Evolutionary conservation across 2,888 invertebrate species (phyloP), one percentile per base, ranked within the genome.

Genomic region (Mellilla xanthometata): DNA sequence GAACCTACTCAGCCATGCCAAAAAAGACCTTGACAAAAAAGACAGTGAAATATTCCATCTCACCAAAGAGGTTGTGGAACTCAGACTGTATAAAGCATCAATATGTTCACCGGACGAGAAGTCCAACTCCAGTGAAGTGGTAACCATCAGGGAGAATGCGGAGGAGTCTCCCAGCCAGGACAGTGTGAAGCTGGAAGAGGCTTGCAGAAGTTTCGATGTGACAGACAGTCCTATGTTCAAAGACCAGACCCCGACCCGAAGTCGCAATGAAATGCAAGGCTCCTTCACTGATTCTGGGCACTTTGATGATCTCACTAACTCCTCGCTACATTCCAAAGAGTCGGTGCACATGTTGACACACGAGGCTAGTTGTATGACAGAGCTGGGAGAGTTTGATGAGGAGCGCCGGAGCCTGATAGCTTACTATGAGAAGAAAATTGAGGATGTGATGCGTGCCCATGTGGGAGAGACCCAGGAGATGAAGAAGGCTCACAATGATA

Each of bases 201-300:
- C 82, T 19, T 75, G 78, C 38, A 68, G 76, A 56, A 70, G 89
- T 71, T 88, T 70, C 70, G 81, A 87, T 77, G 90, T 86, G 56
- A 90, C 78, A 46, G 89, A 82, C 53, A 87, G 90, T 54, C 78
- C 90, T 22, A 66, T 91, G 49, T 91, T 79, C 55, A 89, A 90
- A 65, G 76, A 81, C 35, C 76, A 80, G 54, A 84, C 88, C 38
- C 86, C 89, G 32, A 86, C 81, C 9, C 76, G 87, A 49, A 77
- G 84, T 56, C 75, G 85, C 46, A 86, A 82, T 76, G 94, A 95
- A 71, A 92, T 94, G 90, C 93, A 93, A 62, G 93, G 93, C 54
- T 96, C 96, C 15, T 93, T 95, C 67, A 94, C 95, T 41, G 96
- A 96, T 80, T 96, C 96, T 4, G 96, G 96, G 29, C 95, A 96